phyloP scores from a whole-genome alignment of 2,888 invertebrate genomes.

The Parapristionchus giblindavisi region DNA sequence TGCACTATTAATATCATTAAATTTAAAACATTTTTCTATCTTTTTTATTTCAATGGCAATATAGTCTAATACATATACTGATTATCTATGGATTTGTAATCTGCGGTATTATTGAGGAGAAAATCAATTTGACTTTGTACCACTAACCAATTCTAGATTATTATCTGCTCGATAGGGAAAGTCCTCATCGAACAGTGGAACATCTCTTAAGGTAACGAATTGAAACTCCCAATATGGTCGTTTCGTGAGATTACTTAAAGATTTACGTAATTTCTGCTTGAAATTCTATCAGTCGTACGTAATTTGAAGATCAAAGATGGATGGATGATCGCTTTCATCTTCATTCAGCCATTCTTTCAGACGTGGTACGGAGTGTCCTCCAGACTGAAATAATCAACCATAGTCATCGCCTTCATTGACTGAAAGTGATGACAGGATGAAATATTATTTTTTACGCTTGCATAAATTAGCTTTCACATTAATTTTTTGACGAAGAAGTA shows the following conservation, averaged over 20 bases:
- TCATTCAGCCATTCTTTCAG: neutral
- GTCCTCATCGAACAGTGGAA: constrained; percentile 18
- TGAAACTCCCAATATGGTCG: constrained; percentile 10
- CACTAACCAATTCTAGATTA: constrained; percentile 20
- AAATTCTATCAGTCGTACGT: neutral
- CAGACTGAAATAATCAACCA: neutral
- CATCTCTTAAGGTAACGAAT: neutral
- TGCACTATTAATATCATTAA: no score
- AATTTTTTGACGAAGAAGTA: no score
- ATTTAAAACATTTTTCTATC: no score
- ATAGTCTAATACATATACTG: no score
- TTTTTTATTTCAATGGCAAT: no score
- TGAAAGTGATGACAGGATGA: no score
- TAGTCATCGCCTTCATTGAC: neutral
- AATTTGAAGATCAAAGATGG: neutral
- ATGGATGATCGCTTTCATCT: neutral
- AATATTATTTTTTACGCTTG: no score
- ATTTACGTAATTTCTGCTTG: neutral
- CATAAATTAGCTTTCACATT: no score
- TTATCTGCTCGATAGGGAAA: constrained; percentile 23
- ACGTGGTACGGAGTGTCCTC: neutral
- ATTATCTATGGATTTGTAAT: no score
- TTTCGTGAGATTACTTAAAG: constrained; percentile 1
- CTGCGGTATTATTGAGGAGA: no score
- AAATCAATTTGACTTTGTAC: no score